Conservation (phyloP, 2,888 invertebrate species). For the Chymomyza procnemis region DNA sequence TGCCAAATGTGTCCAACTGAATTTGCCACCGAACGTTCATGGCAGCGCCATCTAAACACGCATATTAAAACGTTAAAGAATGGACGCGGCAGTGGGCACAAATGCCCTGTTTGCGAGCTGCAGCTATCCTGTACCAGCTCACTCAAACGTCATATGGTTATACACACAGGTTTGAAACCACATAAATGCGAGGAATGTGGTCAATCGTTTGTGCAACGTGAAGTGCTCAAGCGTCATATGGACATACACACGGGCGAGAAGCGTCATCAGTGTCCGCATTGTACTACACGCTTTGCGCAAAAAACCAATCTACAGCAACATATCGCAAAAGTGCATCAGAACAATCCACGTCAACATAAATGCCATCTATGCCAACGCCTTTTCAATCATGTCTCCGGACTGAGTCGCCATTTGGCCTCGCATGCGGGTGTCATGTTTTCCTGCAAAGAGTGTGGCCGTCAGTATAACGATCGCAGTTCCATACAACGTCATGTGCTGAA, state of each 20-base stretch:
- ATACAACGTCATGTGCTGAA: slow-evolving; percentile 82
- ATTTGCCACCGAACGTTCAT: slow-evolving; percentile 81
- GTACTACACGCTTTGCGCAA: slow-evolving; percentile 86
- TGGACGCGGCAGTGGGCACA: slow-evolving; percentile 78
- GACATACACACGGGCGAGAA: slow-evolving; percentile 82
- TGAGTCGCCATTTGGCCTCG: slow-evolving; percentile 84
- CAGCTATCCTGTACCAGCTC: slow-evolving; percentile 83
- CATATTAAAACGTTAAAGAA: slow-evolving; percentile 81
- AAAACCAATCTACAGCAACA: slow-evolving; percentile 84
- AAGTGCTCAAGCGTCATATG: slow-evolving; percentile 83
- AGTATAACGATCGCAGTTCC: slow-evolving; percentile 86
- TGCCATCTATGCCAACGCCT: slow-evolving; percentile 83
- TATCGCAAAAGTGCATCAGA: slow-evolving; percentile 81
- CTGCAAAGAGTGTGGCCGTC: slow-evolving; percentile 83
- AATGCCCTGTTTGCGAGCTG: slow-evolving; percentile 82
- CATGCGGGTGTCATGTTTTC: slow-evolving; percentile 84
- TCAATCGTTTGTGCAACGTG: slow-evolving; percentile 85
- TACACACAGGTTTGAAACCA: slow-evolving; percentile 81
- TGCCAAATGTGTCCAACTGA: slow-evolving; percentile 83
- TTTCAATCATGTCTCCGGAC: slow-evolving; percentile 81
- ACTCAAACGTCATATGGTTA: slow-evolving; percentile 84
- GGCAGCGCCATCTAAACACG: slow-evolving; percentile 82
- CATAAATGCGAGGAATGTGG: slow-evolving; percentile 81
- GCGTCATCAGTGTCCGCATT: slow-evolving; percentile 83
- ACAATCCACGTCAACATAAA: slow-evolving; percentile 82